phyloP scores from a whole-genome alignment of 2,113 vertebrate genomes.

The Meleagris gallopavo region DNA sequence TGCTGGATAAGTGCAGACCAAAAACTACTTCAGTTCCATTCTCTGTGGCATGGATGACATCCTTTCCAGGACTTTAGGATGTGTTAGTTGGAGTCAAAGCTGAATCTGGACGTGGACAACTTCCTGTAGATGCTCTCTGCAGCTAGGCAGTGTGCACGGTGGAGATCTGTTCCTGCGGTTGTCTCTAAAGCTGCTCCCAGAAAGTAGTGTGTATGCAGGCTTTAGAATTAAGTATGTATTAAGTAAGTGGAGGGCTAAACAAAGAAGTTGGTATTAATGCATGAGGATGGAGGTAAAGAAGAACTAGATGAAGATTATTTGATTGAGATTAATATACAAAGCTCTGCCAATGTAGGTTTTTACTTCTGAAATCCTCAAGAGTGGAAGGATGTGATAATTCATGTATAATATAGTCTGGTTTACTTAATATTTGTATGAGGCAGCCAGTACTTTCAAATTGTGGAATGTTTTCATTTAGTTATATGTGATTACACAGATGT shows the following conservation, averaged over 20 bases:
- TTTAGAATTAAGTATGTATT: not conserved
- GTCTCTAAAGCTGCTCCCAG: not conserved
- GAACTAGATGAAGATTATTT: not conserved
- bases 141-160: not conserved
- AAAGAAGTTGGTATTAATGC: not conserved
- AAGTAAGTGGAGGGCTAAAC: not conserved
- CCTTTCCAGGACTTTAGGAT: not conserved
- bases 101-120: not conserved
- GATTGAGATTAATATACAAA: not conserved
- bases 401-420: not conserved
- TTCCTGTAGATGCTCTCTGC: not conserved
- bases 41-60: not conserved
- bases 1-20: not conserved
- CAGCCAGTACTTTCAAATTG: not conserved
- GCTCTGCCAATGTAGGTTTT: not conserved
- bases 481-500: not conserved
- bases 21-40: accelerated
- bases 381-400: not conserved
- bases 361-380: not conserved
- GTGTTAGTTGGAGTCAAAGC: not conserved
- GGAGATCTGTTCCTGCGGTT: not conserved
- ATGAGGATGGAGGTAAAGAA: not conserved
- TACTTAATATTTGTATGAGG: not conserved
- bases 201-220: not conserved
- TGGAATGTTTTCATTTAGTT: not conserved